phyloP scores from a whole-genome alignment of 2,113 vertebrate species.

The Istiophorus platypterus region DNA sequence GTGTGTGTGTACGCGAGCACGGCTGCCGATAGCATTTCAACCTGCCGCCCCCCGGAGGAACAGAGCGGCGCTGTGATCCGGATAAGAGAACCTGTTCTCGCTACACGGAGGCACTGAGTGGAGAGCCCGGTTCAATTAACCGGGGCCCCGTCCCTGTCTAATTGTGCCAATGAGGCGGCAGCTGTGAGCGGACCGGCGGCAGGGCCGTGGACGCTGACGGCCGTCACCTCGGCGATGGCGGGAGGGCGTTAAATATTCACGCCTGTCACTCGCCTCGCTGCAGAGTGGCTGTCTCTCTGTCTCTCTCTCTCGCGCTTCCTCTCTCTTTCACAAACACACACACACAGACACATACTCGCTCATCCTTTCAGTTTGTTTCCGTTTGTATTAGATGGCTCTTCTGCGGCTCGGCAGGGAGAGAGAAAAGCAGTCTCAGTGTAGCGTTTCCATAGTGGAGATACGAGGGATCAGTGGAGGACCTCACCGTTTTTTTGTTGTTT shows the following conservation, averaged over 20 bases:
- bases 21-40: conserved; percentile 53
- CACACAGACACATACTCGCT: conserved; percentile 4
- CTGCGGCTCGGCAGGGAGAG: conserved; percentile 36
- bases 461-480: conserved; percentile 9
- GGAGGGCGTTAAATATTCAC: conserved; percentile 82
- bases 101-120: conserved; percentile 52
- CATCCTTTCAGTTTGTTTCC: conserved; percentile 38
- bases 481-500: neutral
- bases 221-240: conserved; percentile 74
- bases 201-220: conserved; percentile 61
- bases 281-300: conserved; percentile 37
- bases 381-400: conserved; percentile 54
- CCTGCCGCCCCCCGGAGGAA: conserved; percentile 47
- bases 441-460: conserved; percentile 19
- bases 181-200: conserved; percentile 71
- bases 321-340: neutral
- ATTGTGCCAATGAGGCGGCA: conserved; percentile 78
- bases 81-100: conserved; percentile 37
- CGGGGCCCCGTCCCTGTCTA: conserved; percentile 65
- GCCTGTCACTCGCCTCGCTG: conserved; percentile 77
- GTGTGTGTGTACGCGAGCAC: too few species aligned
- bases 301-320: conserved; percentile 3
- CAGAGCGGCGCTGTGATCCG: conserved; percentile 29
- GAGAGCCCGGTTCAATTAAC: conserved; percentile 70
- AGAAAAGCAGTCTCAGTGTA: conserved; percentile 45